Evolutionary conservation across 2,888 invertebrate genomes (phyloP).

Genomic region (Hydrotaea diabolus): DNA sequence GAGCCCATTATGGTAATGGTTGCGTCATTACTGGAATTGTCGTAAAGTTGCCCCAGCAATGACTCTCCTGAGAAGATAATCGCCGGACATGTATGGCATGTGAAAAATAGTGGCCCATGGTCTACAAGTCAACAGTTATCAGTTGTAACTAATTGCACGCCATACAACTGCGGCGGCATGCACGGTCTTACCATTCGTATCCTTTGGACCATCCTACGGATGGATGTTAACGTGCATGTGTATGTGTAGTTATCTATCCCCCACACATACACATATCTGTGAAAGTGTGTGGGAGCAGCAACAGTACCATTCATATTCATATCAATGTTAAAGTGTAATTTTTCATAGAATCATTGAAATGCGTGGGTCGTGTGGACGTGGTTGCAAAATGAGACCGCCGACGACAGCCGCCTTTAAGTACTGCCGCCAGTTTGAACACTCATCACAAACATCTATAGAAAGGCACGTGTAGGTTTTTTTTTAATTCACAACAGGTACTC

Average conservation of each 20-base stretch:
- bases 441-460: background rate
- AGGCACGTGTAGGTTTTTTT: background rate
- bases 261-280: too few relatives aligned
- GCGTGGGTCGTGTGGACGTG: background rate
- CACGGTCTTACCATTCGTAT: background rate
- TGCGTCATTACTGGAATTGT: background rate
- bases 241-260: background rate
- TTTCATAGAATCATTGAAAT: background rate
- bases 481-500: slow-evolving; percentile 13
- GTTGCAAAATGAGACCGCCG: background rate
- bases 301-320: background rate
- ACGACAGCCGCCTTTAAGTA: background rate
- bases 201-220: background rate
- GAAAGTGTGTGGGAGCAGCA: too few relatives aligned
- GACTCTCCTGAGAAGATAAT: slow-evolving; percentile 16
- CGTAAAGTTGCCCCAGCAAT: slow-evolving; percentile 2
- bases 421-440: background rate
- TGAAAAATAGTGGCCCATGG: background rate
- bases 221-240: background rate
- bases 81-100: background rate
- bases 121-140: background rate
- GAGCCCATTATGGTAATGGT: background rate
- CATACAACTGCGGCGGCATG: background rate
- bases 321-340: background rate
- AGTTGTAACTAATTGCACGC: background rate